Evolutionary conservation across 2,888 invertebrate species (phyloP).

Genomic region (Microlaimidae sp.): DNA sequence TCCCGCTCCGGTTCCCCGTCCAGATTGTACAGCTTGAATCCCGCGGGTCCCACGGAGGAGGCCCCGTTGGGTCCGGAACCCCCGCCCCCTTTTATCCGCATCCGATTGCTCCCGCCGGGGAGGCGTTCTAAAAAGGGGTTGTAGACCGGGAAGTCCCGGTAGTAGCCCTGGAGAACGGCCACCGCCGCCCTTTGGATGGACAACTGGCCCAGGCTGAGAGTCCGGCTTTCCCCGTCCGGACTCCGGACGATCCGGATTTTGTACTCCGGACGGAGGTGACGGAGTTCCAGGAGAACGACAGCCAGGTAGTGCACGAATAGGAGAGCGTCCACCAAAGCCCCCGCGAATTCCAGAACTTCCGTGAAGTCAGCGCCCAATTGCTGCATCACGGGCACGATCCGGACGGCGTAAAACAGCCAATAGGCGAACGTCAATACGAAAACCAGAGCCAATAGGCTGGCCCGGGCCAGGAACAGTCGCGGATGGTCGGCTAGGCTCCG

Average conservation of each 20-base stretch:
- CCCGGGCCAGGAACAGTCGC: slow-evolving; percentile 70
- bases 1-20: slow-evolving; percentile 46
- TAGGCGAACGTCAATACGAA: slow-evolving; percentile 83
- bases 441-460: slow-evolving; percentile 67
- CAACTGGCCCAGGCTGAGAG: slow-evolving; percentile 56
- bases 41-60: slow-evolving; percentile 22
- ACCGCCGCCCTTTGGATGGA: slow-evolving; percentile 89
- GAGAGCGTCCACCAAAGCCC: slow-evolving; percentile 76
- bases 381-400: slow-evolving; percentile 43
- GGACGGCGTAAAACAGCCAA: slow-evolving; percentile 93
- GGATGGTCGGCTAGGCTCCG: slow-evolving; percentile 61
- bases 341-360: slow-evolving; percentile 69
- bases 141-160: slow-evolving; percentile 84
- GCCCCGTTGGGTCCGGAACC: not conserved
- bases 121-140: slow-evolving; percentile 85
- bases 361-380: slow-evolving; percentile 22
- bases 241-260: slow-evolving; percentile 57
- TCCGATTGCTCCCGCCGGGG: slow-evolving; percentile 41
- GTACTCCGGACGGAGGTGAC: slow-evolving; percentile 74
- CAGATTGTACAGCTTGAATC: slow-evolving; percentile 89
- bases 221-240: slow-evolving; percentile 78
- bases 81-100: too few species aligned
- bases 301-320: slow-evolving; percentile 85
- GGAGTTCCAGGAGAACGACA: slow-evolving; percentile 74
- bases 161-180: slow-evolving; percentile 81